A percentile compares a stretch with the other conserved stretches of the same genome.
These are phyloP conservation scores for Athalia rosae DNA, from an alignment of 2,888 invertebrate genomes.

Conservation along the genomic window DNA sequence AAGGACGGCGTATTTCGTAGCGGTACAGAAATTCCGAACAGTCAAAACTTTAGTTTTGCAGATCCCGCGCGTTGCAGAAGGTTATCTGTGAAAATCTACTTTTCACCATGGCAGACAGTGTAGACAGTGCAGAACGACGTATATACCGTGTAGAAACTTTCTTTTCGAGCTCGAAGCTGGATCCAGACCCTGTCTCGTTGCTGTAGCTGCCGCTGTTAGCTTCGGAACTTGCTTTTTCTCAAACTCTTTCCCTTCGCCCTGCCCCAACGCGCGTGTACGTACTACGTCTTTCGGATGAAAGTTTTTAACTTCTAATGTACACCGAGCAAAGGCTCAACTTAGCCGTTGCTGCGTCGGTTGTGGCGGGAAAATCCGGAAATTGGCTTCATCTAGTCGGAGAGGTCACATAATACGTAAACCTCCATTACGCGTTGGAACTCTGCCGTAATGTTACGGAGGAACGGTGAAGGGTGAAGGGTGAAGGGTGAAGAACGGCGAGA, in stretches of 20 bases:
- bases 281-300: conserved; percentile 8
- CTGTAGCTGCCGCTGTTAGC: background rate
- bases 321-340: conserved; percentile 7
- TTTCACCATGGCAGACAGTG: conserved; percentile 26
- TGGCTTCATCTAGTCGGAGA: conserved; percentile 40
- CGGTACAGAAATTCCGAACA: background rate
- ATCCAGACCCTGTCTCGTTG: conserved; percentile 32
- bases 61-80: background rate
- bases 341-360: conserved; percentile 10
- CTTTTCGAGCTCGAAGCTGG: conserved; percentile 13
- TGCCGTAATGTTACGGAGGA: conserved; percentile 12
- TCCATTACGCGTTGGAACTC: conserved; percentile 31
- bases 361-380: conserved; percentile 43
- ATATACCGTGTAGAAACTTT: conserved; percentile 6
- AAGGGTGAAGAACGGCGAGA: too few relatives aligned
- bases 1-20: background rate
- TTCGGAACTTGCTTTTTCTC: conserved; percentile 2
- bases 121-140: background rate
- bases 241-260: background rate
- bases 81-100: conserved; percentile 9
- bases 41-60: conserved; percentile 1
- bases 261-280: too few relatives aligned
- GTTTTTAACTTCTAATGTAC: conserved; percentile 28
- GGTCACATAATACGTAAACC: conserved; percentile 41
- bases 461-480: background rate